Conservation (phyloP, 2,888 invertebrate species). For the Exocentrus adspersus region DNA sequence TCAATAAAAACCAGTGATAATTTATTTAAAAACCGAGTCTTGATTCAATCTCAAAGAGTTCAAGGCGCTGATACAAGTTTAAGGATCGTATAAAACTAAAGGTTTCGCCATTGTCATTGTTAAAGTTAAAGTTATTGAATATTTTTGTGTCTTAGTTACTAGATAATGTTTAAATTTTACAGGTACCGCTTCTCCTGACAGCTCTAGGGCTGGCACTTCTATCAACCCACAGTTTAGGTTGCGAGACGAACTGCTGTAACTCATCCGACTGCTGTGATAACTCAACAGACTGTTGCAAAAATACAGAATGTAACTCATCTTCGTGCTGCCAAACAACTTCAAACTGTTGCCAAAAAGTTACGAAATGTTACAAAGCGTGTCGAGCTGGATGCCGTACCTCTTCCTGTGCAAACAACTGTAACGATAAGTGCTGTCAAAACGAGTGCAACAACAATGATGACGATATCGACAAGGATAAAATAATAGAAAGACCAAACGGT, state of each 20-base stretch:
- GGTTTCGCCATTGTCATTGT: no score
- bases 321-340: constrained; percentile 1
- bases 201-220: neutral
- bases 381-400: neutral
- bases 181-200: neutral
- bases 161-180: neutral
- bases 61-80: no score
- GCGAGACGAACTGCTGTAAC: neutral
- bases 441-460: neutral
- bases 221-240: neutral
- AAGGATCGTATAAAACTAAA: no score
- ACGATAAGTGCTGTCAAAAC: neutral
- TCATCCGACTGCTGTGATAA: neutral
- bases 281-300: neutral
- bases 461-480: neutral
- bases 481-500: neutral
- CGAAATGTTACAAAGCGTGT: neutral
- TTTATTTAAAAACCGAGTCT: no score
- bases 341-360: neutral
- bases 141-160: no score
- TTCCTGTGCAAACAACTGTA: neutral
- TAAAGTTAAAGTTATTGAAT: no score
- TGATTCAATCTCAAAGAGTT: no score
- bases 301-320: neutral
- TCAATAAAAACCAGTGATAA: no score